A percentile compares a stretch with the other conserved stretches of the same genome.
Conservation (phyloP, 2,797 vertebrate species). For the Hephaestus fuliginosus region DNA sequence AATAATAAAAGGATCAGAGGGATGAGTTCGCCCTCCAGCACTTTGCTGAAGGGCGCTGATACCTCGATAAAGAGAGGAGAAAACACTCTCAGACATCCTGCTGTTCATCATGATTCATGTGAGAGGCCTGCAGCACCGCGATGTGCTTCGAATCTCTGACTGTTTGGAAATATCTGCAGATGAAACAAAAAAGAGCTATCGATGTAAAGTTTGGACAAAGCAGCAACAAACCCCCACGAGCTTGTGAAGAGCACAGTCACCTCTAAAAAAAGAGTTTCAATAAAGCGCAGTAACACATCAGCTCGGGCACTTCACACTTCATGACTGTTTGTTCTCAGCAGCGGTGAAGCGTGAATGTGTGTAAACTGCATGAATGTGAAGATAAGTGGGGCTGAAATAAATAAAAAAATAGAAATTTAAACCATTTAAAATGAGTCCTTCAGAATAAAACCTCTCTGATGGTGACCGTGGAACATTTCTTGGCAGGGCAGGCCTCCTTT, state of each 20-base stretch:
- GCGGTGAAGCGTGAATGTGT: conserved; percentile 14
- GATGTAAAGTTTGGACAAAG: neutral
- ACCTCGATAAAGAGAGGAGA: neutral
- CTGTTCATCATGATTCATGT: neutral
- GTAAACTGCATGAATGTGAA: neutral
- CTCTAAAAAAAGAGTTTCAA: neutral
- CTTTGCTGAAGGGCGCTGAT: too few relatives aligned
- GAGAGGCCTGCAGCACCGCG: neutral
- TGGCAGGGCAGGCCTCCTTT: too few relatives aligned
- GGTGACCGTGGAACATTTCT: neutral
- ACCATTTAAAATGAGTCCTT: neutral
- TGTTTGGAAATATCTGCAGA: neutral
- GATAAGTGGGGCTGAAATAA: neutral
- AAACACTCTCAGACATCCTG: neutral
- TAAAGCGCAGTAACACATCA: neutral
- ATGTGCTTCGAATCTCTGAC: neutral
- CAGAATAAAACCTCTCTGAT: neutral
- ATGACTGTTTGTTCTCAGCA: neutral
- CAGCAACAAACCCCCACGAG: neutral
- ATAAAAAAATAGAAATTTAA: neutral
- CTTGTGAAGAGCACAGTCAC: neutral
- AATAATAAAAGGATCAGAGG: neutral
- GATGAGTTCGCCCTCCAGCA: too few relatives aligned
- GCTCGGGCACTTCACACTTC: conserved; percentile 9
- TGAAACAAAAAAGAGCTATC: neutral